A percentile compares a stretch with the other conserved stretches of the same genome.
Conservation (phyloP, 2,797 vertebrate species). For the Coreius guichenoti region DNA sequence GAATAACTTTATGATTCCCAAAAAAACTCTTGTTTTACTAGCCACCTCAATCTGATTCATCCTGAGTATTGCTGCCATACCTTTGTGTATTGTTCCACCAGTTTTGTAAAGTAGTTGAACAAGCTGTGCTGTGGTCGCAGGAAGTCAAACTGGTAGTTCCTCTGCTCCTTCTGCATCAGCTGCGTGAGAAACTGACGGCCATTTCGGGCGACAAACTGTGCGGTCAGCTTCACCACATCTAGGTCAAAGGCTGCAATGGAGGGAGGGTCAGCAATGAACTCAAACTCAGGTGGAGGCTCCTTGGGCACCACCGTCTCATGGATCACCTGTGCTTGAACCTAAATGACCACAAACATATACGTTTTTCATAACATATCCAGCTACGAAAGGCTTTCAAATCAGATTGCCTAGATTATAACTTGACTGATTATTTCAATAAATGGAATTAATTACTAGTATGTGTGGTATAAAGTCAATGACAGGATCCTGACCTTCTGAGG, state of each 20-base stretch:
- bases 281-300: constrained; percentile 95
- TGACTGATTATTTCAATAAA: not conserved
- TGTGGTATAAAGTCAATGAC: not conserved
- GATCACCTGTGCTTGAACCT: constrained; percentile 97
- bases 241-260: constrained; percentile 98
- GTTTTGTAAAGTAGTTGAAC: constrained; percentile 98
- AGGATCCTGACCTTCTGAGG: constrained; percentile 87
- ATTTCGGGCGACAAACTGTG: constrained; percentile 96
- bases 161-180: constrained; percentile 99
- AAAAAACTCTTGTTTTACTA: not conserved
- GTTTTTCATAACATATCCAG: not conserved
- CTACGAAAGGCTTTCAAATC: not conserved
- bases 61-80: constrained; percentile 56
- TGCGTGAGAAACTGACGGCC: constrained; percentile 98
- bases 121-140: constrained; percentile 97
- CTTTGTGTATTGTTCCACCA: constrained; percentile 99
- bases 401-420: not conserved
- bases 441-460: not conserved
- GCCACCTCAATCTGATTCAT: not conserved
- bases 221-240: constrained; percentile 97
- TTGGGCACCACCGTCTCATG: constrained; percentile 93
- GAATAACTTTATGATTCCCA: not conserved
- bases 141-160: constrained; percentile 99
- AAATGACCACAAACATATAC: not conserved
- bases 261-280: constrained; percentile 97